Percentiles rank a stretch among this genome's conserved stretches.
phyloP scores from a whole-genome alignment of 1,140 invertebrate species.

The Euura lappo region DNA sequence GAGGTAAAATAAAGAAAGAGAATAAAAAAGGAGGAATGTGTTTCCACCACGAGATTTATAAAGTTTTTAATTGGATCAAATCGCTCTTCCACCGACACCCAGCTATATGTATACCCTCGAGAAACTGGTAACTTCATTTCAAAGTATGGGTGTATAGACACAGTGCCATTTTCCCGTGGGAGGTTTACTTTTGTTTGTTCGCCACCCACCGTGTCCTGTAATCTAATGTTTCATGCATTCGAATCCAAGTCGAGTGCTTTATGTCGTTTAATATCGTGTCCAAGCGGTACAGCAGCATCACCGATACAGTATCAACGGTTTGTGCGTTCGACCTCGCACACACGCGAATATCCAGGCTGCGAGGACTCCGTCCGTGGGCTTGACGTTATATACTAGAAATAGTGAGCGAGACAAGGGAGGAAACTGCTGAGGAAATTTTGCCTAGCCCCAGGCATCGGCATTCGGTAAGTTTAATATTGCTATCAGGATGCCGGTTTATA shows the following conservation, averaged over 20 bases:
- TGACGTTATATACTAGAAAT: no score
- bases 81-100: neutral
- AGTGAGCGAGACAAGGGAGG: constrained; percentile 9
- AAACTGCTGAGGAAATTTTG: constrained; percentile 13
- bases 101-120: neutral
- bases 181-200: neutral
- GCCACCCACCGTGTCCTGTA: neutral
- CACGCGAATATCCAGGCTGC: no score
- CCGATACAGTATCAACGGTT: no score
- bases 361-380: no score
- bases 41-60: neutral
- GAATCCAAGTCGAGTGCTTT: neutral
- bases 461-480: constrained; percentile 46
- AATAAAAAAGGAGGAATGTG: neutral
- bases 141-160: neutral
- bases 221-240: neutral
- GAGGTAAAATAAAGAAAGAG: no score
- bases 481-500: constrained; percentile 32
- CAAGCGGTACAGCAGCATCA: neutral
- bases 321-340: no score
- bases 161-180: neutral
- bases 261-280: neutral
- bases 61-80: constrained; percentile 2
- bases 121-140: neutral
- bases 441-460: constrained; percentile 32